Percentiles rank a stretch among this genome's conserved stretches.
These are phyloP conservation scores for Bursaphelenchus mucronatus DNA, from an alignment of 1,140 invertebrate species.

Conservation along the genomic window DNA sequence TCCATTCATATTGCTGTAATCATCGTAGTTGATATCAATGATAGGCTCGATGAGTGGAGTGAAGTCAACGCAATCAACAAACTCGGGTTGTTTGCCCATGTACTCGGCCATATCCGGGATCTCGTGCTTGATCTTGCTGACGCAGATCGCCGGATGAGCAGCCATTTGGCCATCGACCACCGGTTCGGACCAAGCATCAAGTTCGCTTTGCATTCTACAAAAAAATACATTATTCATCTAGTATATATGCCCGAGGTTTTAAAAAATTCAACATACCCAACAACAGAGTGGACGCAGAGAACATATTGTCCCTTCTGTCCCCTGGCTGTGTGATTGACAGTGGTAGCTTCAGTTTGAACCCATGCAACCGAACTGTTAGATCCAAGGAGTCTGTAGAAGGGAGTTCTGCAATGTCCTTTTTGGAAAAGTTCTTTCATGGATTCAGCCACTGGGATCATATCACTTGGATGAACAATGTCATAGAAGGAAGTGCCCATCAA, in stretches of 20 bases:
- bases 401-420: constrained; percentile 47
- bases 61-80: constrained; percentile 53
- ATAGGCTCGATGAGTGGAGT: constrained; percentile 43
- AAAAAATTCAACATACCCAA: constrained; percentile 37
- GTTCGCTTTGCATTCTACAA: constrained; percentile 41
- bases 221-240: constrained; percentile 7
- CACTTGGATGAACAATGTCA: constrained; percentile 52
- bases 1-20: constrained; percentile 16
- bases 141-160: constrained; percentile 30
- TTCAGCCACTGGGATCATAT: constrained; percentile 29
- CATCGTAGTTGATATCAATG: constrained; percentile 17
- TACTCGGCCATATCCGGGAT: constrained; percentile 45
- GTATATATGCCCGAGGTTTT: not conserved
- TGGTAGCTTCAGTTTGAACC: constrained; percentile 53
- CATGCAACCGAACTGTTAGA: constrained; percentile 41
- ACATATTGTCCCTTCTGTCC: constrained; percentile 55
- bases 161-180: constrained; percentile 26
- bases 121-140: constrained; percentile 40
- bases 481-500: constrained; percentile 55
- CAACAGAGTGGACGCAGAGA: constrained; percentile 49
- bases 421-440: constrained; percentile 43
- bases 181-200: constrained; percentile 29
- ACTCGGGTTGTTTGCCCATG: constrained; percentile 47
- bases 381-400: constrained; percentile 50
- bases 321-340: constrained; percentile 48